Conservation (phyloP, 2,888 invertebrate species). For the Teinopalpus imperialis region DNA sequence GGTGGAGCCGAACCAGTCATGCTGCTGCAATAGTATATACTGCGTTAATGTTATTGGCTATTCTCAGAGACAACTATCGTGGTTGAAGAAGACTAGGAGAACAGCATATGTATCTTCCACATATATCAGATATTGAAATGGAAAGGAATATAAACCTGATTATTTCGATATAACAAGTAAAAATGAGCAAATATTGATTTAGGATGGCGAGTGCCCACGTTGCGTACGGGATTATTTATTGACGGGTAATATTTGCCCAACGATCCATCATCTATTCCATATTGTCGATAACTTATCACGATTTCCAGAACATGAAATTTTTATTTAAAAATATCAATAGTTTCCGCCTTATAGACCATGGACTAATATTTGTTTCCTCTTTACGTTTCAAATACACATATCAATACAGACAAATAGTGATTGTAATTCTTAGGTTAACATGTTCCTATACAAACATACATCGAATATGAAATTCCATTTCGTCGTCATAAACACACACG, state of each 20-base stretch:
- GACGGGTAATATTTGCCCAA: slow-evolving; percentile 15
- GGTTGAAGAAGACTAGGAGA: too few relatives aligned
- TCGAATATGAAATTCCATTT: too few relatives aligned
- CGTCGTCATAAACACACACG: too few relatives aligned
- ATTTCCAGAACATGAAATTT: slow-evolving; percentile 5
- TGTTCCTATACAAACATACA: too few relatives aligned
- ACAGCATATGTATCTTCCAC: too few relatives aligned
- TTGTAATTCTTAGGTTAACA: too few relatives aligned
- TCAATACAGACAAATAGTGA: too few relatives aligned
- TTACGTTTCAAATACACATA: neutral
- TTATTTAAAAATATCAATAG: neutral
- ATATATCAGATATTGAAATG: too few relatives aligned
- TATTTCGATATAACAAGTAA: slow-evolving; percentile 6
- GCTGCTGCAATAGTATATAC: too few relatives aligned
- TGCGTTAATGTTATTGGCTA: too few relatives aligned
- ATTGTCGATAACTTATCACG: slow-evolving; percentile 16
- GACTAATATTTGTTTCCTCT: slow-evolving; percentile 8
- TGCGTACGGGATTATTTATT: slow-evolving; percentile 17
- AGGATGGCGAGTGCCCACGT: slow-evolving; percentile 9
- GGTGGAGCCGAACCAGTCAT: too few relatives aligned
- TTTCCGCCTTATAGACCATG: neutral
- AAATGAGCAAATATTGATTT: slow-evolving; percentile 13
- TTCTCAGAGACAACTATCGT: too few relatives aligned
- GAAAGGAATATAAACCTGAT: slow-evolving; percentile 8
- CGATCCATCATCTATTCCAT: slow-evolving; percentile 16